A percentile compares a stretch with the other conserved stretches of the same genome.
Conservation (phyloP, 2,888 invertebrate genomes). For the Chalcosyrphus nemorum region DNA sequence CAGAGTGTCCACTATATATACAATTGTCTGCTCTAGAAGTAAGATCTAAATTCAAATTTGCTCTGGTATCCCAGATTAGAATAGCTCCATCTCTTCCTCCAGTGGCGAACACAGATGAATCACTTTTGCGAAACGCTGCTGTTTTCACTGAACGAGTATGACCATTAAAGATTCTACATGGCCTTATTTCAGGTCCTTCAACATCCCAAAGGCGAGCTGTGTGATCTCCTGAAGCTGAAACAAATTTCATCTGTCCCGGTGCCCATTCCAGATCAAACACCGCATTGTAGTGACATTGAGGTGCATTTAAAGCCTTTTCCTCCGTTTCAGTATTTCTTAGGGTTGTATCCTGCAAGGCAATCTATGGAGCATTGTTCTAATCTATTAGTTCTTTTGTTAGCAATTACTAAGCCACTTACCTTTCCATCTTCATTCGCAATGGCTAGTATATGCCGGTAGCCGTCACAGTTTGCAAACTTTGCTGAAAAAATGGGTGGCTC, state of each 20-base stretch:
- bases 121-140: slow-evolving; percentile 87
- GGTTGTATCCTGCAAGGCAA: slow-evolving; percentile 83
- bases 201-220: slow-evolving; percentile 91
- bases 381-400: not conserved
- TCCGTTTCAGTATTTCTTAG: slow-evolving; percentile 78
- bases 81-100: slow-evolving; percentile 94
- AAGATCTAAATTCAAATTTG: slow-evolving; percentile 81
- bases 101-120: slow-evolving; percentile 91
- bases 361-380: slow-evolving; percentile 70
- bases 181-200: slow-evolving; percentile 82
- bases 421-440: slow-evolving; percentile 94
- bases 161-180: slow-evolving; percentile 86
- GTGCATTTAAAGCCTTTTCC: slow-evolving; percentile 82
- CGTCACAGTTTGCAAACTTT: slow-evolving; percentile 87
- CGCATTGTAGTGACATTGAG: slow-evolving; percentile 91
- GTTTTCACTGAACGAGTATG: slow-evolving; percentile 93
- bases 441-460: slow-evolving; percentile 88
- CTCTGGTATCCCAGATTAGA: slow-evolving; percentile 91
- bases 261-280: slow-evolving; percentile 95
- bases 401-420: slow-evolving; percentile 79
- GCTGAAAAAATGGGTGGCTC: slow-evolving; percentile 91
- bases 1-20: slow-evolving; percentile 83
- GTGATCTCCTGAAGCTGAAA: slow-evolving; percentile 94
- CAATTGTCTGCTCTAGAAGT: slow-evolving; percentile 87
- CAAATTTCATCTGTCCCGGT: slow-evolving; percentile 88